Percentiles rank a stretch among this genome's conserved stretches.
phyloP scores from a whole-genome alignment of 2,888 invertebrate genomes.

The Calliopum simillimum region DNA sequence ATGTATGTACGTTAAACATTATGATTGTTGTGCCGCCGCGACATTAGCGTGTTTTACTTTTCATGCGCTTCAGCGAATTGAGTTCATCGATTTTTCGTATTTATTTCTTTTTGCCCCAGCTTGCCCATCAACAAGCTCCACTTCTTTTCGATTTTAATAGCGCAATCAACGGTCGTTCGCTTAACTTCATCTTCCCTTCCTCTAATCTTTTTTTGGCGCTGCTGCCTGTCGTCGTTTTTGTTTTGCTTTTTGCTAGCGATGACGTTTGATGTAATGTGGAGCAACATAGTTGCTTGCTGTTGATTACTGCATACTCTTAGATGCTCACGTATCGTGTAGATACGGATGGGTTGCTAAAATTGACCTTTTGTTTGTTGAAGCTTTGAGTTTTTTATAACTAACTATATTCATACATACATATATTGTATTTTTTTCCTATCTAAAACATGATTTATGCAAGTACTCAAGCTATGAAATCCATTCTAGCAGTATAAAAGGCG shows the following conservation, averaged over 20 bases:
- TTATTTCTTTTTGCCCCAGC: not conserved
- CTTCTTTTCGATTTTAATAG: not conserved
- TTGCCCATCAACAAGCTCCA: constrained; percentile 4
- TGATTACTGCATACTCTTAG: no score
- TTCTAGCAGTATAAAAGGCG: no score
- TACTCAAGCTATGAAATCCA: no score
- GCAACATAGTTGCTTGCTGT: not conserved
- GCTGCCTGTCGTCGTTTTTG: not conserved
- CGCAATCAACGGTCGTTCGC: constrained; percentile 11
- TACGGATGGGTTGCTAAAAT: no score
- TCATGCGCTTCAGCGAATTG: constrained; percentile 39
- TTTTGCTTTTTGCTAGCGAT: not conserved
- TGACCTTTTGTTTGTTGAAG: no score
- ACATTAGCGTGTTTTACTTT: constrained; percentile 25
- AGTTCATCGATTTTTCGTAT: constrained; percentile 42
- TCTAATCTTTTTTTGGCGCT: not conserved
- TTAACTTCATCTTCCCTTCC: no score
- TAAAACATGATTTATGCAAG: no score
- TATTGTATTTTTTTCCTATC: no score
- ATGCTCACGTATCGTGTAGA: no score
- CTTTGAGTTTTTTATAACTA: no score
- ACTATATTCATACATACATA: no score
- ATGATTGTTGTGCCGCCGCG: constrained; percentile 20
- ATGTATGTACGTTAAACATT: not conserved
- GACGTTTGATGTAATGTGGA: constrained; percentile 4